Base-by-base conservation (phyloP, 1,140 invertebrate genomes). In the Acromyrmex heyeri region DNA sequence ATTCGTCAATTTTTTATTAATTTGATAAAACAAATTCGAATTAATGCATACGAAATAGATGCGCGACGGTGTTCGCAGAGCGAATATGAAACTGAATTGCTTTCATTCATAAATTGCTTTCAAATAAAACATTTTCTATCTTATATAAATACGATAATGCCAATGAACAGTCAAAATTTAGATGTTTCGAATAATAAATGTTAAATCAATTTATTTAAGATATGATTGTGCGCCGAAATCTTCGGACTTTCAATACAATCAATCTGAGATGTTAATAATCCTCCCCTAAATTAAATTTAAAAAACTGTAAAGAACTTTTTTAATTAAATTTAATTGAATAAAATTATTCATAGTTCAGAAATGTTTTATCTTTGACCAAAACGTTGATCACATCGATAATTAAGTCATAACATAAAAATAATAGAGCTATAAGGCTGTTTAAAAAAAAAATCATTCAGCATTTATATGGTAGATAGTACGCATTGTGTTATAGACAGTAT, bases 321-420 rank as follows among this genome's bases (percentile, higher is more conserved):
- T 34, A 48, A 62, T 38, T n/a, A 10, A 44, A 44, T 44, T 44
- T 44, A 44, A 44, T 44, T 44, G 38, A 44, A 44, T 44, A 44
- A 8, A 10, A 44, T 44, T 44, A 44, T 8, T 44, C 8, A 7
- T 38, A 38, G 8, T 44, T 44, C 38, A 10, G 1, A 79, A 24
- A 67, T 30, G 7, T 78, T 53, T 16, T 24, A 38, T 18, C 18
- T 21, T 79, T 55, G 44, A 48, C 27, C 5, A 8, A 18, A 44
- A 38, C 16, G 24, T 76, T 34, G 8, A 59, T 18, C 3, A 30
- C 14, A 24, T 78, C 21, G 1, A 50, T 14, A 5, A 65, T n/a
- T 12, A 38, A 64, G 21, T 59, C 24, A 77, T 30, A 4, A 4
- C 18, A 10, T 44, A 14, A 64, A 77, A 62, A 77, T 77, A n/a